These are phyloP conservation scores for Heliconius sara DNA, from an alignment of 2,888 invertebrate genomes.

Conservation along the genomic window DNA sequence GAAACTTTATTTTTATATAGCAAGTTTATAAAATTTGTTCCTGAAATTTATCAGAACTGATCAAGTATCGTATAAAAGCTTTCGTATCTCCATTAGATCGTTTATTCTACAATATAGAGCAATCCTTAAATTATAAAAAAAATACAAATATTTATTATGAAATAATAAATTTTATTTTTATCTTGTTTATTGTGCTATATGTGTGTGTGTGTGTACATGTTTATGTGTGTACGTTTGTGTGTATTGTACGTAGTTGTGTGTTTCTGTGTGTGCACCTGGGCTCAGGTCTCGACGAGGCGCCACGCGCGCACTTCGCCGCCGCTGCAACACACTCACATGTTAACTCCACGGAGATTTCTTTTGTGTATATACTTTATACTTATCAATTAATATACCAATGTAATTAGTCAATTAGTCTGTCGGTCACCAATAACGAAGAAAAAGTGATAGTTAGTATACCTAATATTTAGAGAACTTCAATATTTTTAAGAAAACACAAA, in stretches of 20 bases:
- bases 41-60: neutral
- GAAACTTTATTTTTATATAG: too few species aligned
- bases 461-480: neutral
- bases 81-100: neutral
- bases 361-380: neutral
- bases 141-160: neutral
- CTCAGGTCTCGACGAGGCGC: slow-evolving; percentile 79
- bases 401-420: neutral
- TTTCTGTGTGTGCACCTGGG: slow-evolving; percentile 55
- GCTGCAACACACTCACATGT: slow-evolving; percentile 82
- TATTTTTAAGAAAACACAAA: neutral
- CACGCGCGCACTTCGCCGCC: slow-evolving; percentile 89
- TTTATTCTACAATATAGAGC: neutral
- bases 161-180: neutral
- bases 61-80: neutral
- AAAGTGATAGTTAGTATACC: neutral
- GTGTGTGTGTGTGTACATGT: slow-evolving; percentile 37
- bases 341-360: slow-evolving; percentile 28
- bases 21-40: too few species aligned
- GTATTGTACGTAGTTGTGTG: slow-evolving; percentile 47
- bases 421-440: neutral
- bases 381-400: neutral
- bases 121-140: neutral
- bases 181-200: slow-evolving; percentile 26
- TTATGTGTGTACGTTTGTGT: slow-evolving; percentile 42